These are phyloP conservation scores for Odocoileus hemionus DNA, from an alignment of 2,113 vertebrate species.

Conservation along the genomic window DNA sequence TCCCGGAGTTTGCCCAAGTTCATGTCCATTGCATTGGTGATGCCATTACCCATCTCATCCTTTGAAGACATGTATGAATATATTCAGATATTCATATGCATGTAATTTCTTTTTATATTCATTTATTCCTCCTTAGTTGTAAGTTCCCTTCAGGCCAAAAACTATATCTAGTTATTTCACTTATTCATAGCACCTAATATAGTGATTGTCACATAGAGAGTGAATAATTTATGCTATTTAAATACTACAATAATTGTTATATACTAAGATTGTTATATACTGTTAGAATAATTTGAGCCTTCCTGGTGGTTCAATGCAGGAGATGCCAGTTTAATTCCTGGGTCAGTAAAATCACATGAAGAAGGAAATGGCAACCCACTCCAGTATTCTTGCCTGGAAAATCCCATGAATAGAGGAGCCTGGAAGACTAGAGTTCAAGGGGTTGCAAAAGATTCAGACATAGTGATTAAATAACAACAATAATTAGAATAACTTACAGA, in stretches of 20 bases:
- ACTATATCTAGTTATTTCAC: neutral
- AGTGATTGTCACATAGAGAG: neutral
- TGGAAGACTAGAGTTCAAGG: neutral
- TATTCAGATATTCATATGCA: neutral
- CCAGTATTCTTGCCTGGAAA: neutral
- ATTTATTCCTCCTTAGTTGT: neutral
- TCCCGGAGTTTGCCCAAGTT: fast-evolving
- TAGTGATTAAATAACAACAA: neutral
- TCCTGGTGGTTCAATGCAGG: neutral
- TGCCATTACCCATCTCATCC: neutral
- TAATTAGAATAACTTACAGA: neutral
- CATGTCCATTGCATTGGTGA: neutral
- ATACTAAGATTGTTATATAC: neutral
- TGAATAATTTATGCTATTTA: neutral
- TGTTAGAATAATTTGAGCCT: neutral
- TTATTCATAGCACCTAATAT: neutral
- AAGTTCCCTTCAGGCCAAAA: neutral
- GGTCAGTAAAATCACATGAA: neutral
- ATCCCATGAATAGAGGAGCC: neutral
- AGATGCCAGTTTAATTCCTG: neutral
- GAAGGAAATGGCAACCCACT: neutral
- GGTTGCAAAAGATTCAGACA: neutral
- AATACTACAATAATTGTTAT: neutral
- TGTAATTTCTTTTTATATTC: neutral
- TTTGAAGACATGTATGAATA: neutral